These are phyloP conservation scores for Dromococcyx pavoninus DNA, from an alignment of 2,797 vertebrate genomes.

Conservation along the genomic window DNA sequence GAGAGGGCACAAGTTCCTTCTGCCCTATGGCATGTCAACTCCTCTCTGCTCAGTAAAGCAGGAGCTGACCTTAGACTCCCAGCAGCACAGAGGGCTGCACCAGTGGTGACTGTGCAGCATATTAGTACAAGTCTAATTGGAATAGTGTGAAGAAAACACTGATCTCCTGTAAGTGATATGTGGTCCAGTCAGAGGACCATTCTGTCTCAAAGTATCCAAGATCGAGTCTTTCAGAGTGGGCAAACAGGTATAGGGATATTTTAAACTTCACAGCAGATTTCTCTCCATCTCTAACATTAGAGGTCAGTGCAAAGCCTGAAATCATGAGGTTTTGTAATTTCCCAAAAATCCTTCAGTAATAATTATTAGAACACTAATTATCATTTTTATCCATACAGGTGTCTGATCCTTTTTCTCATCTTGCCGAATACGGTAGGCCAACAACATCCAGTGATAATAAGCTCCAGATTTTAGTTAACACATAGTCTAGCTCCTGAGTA, in stretches of 20 bases:
- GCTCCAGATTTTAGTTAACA: background rate
- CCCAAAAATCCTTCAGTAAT: background rate
- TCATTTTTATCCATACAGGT: background rate
- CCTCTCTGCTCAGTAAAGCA: background rate
- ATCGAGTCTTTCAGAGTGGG: background rate
- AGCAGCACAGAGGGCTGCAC: fast-evolving
- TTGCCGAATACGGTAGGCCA: background rate
- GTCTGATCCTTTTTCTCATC: background rate
- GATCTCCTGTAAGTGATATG: background rate
- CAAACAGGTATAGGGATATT: background rate
- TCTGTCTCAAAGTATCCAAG: background rate
- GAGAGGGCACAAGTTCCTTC: background rate
- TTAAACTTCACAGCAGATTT: background rate
- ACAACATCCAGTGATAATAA: background rate
- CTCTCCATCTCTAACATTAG: background rate
- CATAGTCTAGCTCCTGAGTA: background rate
- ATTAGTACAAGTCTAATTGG: background rate
- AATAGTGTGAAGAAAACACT: fast-evolving
- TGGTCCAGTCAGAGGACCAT: background rate
- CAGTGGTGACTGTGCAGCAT: background rate
- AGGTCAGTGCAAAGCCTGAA: background rate
- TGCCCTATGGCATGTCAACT: background rate
- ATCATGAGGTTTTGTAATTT: background rate
- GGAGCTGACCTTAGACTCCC: background rate
- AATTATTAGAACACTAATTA: background rate